Evolutionary conservation across 2,797 vertebrate species (phyloP), one percentile per base, ranked within the genome.

Genomic region (Brachymystax lenok): DNA sequence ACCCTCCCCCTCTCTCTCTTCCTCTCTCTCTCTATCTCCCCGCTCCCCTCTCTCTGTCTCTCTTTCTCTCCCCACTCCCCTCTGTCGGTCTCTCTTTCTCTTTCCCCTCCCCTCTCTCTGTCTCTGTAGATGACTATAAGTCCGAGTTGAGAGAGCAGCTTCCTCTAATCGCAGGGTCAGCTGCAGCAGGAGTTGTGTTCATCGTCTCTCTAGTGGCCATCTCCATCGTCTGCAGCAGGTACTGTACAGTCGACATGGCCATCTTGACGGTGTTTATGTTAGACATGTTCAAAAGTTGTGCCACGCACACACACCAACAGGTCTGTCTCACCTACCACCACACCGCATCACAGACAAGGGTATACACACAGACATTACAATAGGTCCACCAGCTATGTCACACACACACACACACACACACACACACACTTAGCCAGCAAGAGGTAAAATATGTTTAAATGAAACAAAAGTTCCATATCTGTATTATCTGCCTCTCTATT

Each of bases 161-260:
- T 88, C 98, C 98, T 2, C 87, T 99, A 91, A 99, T 99, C 0
- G 98, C 98, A 0, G 98, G 98, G 17, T 99, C 98, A 0, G 98
- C 97, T 0, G 98, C 98, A 0, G 98, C 98, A 0, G 98, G 97
- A 1, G 96, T 99, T 30, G 98, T 99, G 84, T 99, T 99, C 78
- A 96, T 99, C 0, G 97, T 99, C 76, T 99, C 98, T 0, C 91
- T 99, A 80, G 97, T 99, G 84, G 98, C 97, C 63, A 98, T 99
- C 90, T 98, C 97, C 76, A 97, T 99, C 0, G 97, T 99, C 77
- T 99, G 98, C 90, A 99, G 97, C 95, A 98, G 98, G 98, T 99
- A 93, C 79, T 24, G 21, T 63, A 93, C 19, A 1, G 33, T 21
- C 71, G 5, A 21, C 21, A 24, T 24, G 70, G 21, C 59, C 19